Conservation (phyloP, 2,797 vertebrate species). For the Melanotaenia trifasciata region DNA sequence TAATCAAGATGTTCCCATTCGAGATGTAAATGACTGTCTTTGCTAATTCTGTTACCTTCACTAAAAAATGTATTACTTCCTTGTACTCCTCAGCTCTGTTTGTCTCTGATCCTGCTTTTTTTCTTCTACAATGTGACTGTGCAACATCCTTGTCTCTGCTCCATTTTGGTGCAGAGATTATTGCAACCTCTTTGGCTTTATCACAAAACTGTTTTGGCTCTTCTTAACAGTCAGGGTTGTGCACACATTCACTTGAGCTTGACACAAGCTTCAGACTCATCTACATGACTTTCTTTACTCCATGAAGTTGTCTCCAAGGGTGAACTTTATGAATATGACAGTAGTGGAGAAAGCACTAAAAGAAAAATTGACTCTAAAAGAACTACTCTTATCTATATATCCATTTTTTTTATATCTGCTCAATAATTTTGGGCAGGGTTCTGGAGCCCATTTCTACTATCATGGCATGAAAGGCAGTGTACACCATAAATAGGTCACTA, state of each 20-base stretch:
- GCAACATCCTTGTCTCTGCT: conserved; percentile 21
- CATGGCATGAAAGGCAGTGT: no score
- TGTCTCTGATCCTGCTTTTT: conserved; percentile 10
- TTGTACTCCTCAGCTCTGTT: background rate
- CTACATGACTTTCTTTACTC: background rate
- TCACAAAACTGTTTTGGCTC: conserved; percentile 11
- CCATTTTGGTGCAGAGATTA: conserved; percentile 23
- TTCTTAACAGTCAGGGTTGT: conserved; percentile 15
- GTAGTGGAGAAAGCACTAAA: background rate
- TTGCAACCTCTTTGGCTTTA: conserved; percentile 9
- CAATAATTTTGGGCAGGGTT: background rate
- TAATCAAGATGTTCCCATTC: background rate
- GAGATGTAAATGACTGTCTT: background rate
- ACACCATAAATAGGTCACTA: background rate
- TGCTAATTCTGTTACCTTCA: background rate
- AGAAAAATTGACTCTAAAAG: background rate
- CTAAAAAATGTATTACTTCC: background rate
- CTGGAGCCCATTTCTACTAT: no score
- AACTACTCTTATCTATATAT: background rate
- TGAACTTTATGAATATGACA: background rate
- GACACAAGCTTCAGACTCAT: conserved; percentile 15
- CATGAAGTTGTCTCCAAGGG: background rate
- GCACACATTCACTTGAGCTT: conserved; percentile 9
- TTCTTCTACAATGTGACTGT: conserved; percentile 5
- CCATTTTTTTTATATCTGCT: background rate